A percentile compares a stretch with the other conserved stretches of the same genome.
Evolutionary conservation across 2,113 vertebrate species (phyloP).

Genomic region (Azemiops feae): DNA sequence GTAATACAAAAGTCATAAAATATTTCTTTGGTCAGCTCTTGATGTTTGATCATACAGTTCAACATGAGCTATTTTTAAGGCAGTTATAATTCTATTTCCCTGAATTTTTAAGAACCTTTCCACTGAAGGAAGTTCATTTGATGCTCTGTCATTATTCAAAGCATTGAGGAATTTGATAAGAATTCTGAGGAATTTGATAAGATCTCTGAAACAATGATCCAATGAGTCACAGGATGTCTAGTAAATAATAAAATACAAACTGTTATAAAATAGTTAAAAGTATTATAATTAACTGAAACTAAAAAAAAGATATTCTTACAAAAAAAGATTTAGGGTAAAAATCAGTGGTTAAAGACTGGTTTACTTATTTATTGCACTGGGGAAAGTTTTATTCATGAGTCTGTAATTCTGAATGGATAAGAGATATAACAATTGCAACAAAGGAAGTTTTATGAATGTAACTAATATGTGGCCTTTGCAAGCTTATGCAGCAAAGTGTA

Average conservation of each 20-base stretch:
- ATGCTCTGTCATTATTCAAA: not conserved
- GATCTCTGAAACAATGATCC: not conserved
- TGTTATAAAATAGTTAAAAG: not conserved
- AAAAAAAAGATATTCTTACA: not conserved
- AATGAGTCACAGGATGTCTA: not conserved
- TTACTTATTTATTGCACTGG: not conserved
- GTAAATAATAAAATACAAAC: not conserved
- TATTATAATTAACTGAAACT: not conserved
- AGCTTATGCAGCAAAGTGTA: slow-evolving; percentile 43
- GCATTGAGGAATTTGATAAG: not conserved
- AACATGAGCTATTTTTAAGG: not conserved
- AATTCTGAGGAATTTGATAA: not conserved
- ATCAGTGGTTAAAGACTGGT: not conserved
- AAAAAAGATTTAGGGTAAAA: not conserved
- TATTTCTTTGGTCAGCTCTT: too few relatives aligned
- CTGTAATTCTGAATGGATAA: slow-evolving; percentile 19
- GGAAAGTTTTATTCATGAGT: not conserved
- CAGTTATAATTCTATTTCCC: not conserved
- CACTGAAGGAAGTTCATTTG: not conserved
- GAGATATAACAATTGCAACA: not conserved
- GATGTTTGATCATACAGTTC: not conserved
- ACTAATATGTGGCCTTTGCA: not conserved
- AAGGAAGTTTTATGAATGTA: not conserved
- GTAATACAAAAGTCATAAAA: not conserved
- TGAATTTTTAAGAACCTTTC: not conserved